Base-by-base conservation (phyloP, 1,140 invertebrate genomes). In the Macrosteles quadrilineatus region DNA sequence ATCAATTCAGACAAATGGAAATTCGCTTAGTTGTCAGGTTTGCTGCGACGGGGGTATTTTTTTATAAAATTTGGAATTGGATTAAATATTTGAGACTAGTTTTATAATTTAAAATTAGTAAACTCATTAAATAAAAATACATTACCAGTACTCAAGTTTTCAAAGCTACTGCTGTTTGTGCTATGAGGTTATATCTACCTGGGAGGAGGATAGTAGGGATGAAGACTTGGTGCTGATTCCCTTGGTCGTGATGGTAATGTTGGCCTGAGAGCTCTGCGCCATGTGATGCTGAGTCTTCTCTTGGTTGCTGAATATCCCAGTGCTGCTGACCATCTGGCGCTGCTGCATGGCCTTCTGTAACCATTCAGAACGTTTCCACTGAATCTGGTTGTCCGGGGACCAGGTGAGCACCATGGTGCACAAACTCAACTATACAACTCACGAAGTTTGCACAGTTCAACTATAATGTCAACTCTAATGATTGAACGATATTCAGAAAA, bases 231-330 rank as follows among this genome's bases (percentile, higher is more conserved):
- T 87, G 59, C 85, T 86, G 25, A 91, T 83, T 36, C 88, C 88
- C 79, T 91, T 91, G 59, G 87, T 87, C 4, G 88, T 90, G 75
- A 92, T 90, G 2, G 88, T 92, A 68, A 88, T 81, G 73, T 91
- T 93, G 1, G 91, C 91, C 76, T 93, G 90, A 1, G 86, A 87
- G 12, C 85, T 84, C 2, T 88, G 84, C 9, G 90, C 87, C 64
- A 91, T 84, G 71, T 90, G 85, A 6, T 59, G 55, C 17, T 50
- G 47, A 19, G 47, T 50, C 78, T 94, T 87, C 78, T 94, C 88
- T 75, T 94, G 88, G 76, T 91, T 92, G 76, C 91, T 92, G 78
- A 87, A 90, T 74, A 91, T 86, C 9, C 92, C 91, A 64, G 87
- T 87, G 12, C 90, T 87, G 0, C 90, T 92, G 67, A 93, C 86